A percentile compares a stretch with the other conserved stretches of the same genome.
Evolutionary conservation across 2,797 vertebrate species (phyloP).

Genomic region (Echiichthys vipera): DNA sequence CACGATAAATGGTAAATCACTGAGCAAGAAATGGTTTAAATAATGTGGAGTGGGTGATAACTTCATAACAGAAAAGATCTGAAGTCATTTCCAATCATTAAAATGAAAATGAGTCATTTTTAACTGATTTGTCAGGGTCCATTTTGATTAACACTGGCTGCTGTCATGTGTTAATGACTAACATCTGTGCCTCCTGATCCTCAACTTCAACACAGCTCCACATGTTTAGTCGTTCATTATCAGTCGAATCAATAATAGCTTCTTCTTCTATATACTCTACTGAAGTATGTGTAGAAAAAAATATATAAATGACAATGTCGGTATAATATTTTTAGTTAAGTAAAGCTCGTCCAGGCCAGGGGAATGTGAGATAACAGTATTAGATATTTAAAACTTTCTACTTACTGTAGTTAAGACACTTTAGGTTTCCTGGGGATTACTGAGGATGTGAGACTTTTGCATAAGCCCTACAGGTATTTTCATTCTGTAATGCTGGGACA

Average conservation of each 20-base stretch:
- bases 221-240: slow-evolving; percentile 20
- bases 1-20: no score
- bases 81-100: slow-evolving; percentile 6
- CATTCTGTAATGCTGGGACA: neutral
- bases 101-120: slow-evolving; percentile 2
- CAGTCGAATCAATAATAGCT: slow-evolving; percentile 18
- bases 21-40: slow-evolving; percentile 10
- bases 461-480: neutral
- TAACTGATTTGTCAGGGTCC: neutral
- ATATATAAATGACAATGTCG: neutral
- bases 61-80: slow-evolving; percentile 6
- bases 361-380: neutral
- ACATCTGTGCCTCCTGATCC: slow-evolving; percentile 37
- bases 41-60: slow-evolving; percentile 1
- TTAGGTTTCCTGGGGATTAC: no score
- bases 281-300: neutral
- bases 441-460: no score
- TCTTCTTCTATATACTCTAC: neutral
- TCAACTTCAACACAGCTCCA: slow-evolving; percentile 14
- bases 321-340: neutral
- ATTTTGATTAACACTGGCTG: slow-evolving; percentile 10
- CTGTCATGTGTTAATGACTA: slow-evolving; percentile 15
- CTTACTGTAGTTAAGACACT: neutral
- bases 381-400: neutral
- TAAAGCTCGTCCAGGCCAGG: neutral